Evolutionary conservation across 2,113 vertebrate genomes (phyloP), one percentile per base, ranked within the genome.

Genomic region (Nycticebus coucang): DNA sequence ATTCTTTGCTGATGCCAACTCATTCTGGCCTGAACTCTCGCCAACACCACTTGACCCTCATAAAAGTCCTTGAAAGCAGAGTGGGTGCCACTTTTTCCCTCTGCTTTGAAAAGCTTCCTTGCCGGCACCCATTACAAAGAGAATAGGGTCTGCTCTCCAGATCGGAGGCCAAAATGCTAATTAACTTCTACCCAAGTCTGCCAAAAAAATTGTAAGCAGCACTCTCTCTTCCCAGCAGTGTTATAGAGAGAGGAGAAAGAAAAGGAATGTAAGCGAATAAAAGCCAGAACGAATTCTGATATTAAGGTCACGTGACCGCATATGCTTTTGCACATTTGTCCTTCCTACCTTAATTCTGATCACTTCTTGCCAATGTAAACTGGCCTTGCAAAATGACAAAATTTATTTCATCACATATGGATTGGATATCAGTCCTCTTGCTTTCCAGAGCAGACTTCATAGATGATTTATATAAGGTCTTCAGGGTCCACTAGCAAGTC

Each of bases 1-100:
- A 77, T 55, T 92, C 94, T 79, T 37, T 28, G 35, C 74, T 10
- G 37, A 91, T 92, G 96, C 94, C 97, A 97, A 96, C 75, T 89
- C 95, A 77, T 69, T 96, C 57, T 87, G 45, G 85, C 22, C 64
- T 86, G 88, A 68, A n/a, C 35, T 80, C 88, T 69, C 41, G 91
- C 96, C 96, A 97, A 93, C 35, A 57, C 85, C 88, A 94, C 92
- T 96, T 97, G 97, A 97, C 91, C 94, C 93, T 93, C 82, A 72
- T 97, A 97, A 96, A 97, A 97, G 91, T 93, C 91, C 89, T 91
- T 94, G 95, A 97, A 82, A 95, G 96, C 15, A 24, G 81, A 95
- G 60, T 87, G 82, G 90, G 92, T 90, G 87, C 93, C 84, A 75
- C 84, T 96, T 97, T 83, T 33, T 22, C 71, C 94, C 35, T 75